Conservation (phyloP, 2,113 vertebrate genomes). For the Apus apus region DNA sequence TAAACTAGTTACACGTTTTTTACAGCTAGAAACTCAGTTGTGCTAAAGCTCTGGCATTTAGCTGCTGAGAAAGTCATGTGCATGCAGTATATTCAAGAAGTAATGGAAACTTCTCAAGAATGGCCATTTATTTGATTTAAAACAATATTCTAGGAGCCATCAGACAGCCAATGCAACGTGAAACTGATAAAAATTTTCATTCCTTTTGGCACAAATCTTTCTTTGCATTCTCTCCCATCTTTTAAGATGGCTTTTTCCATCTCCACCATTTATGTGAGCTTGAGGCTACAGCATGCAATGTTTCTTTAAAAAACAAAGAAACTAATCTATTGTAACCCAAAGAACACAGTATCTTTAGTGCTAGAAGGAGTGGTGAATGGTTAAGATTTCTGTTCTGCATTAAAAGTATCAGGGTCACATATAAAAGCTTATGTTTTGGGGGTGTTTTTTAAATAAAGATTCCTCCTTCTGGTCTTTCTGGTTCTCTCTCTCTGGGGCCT, state of each 20-base stretch:
- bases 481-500: not conserved
- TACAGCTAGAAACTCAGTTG: not conserved
- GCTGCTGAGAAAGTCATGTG: not conserved
- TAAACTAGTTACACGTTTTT: not conserved
- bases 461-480: not conserved
- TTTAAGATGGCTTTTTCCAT: constrained; percentile 12
- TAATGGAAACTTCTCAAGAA: not conserved
- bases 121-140: not conserved
- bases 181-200: constrained; percentile 19
- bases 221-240: not conserved
- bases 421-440: not conserved
- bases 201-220: not conserved
- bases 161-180: not conserved
- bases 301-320: constrained; percentile 44
- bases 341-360: not conserved
- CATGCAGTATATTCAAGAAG: not conserved
- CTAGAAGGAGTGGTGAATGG: not conserved
- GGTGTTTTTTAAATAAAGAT: not conserved
- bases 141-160: not conserved
- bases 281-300: not conserved
- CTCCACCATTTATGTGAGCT: not conserved
- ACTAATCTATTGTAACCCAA: constrained; percentile 25
- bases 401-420: constrained; percentile 39
- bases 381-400: constrained; percentile 51
- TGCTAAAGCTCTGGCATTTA: not conserved